phyloP scores from a whole-genome alignment of 2,888 invertebrate species.

The Fragum sueziense region DNA sequence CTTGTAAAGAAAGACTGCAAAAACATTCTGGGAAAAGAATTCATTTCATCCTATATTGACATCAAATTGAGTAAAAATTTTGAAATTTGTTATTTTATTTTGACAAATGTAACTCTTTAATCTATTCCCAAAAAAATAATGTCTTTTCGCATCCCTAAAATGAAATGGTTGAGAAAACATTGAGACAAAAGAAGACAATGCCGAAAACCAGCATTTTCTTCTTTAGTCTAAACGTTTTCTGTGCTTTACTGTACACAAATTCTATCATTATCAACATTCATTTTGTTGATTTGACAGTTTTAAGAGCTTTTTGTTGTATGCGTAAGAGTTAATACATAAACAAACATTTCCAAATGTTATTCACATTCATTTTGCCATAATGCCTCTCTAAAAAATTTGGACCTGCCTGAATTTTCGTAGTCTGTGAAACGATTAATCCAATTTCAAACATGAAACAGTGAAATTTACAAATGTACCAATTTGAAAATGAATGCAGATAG shows the following conservation, averaged over 20 bases:
- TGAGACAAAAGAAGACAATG: no score
- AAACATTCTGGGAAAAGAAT: not conserved
- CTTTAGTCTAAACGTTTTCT: no score
- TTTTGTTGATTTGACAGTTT: no score
- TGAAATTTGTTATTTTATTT: not conserved
- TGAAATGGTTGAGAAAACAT: no score
- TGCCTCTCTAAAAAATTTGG: not conserved
- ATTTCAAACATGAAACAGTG: no score
- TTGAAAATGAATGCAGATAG: no score
- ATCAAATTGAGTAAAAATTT: not conserved
- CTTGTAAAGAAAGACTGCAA: not conserved
- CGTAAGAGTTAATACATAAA: not conserved
- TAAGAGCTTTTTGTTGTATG: not conserved
- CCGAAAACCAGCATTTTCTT: no score
- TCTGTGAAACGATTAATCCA: not conserved
- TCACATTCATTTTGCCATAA: not conserved
- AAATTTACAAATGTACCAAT: no score
- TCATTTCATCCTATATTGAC: not conserved
- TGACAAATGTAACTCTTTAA: not conserved
- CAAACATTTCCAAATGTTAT: not conserved
- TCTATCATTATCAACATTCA: no score
- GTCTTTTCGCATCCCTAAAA: not conserved
- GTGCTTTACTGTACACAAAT: no score
- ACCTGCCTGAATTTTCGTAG: not conserved
- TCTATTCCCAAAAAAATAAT: not conserved